Evolutionary conservation across 23 tunicate species (phyloP), one percentile per base, ranked within the genome.

Genomic region (Phallusia fumigata): DNA sequence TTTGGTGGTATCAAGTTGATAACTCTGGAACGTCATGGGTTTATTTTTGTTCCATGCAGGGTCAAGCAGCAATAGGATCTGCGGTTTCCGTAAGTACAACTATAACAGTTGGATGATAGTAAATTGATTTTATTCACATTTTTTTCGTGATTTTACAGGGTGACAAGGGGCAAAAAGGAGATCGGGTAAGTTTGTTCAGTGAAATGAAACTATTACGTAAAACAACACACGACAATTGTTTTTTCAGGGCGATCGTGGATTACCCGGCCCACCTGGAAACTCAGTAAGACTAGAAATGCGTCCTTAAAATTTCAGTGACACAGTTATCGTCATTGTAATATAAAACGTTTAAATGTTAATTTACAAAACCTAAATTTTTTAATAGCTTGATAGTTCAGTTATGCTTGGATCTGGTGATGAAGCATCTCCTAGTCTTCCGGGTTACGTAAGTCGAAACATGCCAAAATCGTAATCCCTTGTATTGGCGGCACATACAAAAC

Each of bases 211-310:
- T 5, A 3, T 40, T 40, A 40, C 10, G 10, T 40, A 10, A 40
- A 40, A 40, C 47, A 5, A 40, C 10, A 40, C 47, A 40, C 5
- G 47, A 40, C 10, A 40, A 40, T 8, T 13, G 15, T 51, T 58
- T 58, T 24, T 22, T 58, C 28, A 58, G 69, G 69, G 69, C 16
- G 69, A 33, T 3, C 78, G 45, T 2, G 78, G 78, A 30, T 35
- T 74, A 19, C 78, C 78, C 16, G 78, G 78, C 10, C 78, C 78
- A 74, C 78, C 78, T 10, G 78, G 78, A 74, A 3, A 24, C 13
- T 24, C 28, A 16, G 69, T 58, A 58, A 58, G 28, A 40, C 47
- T n/a, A n/a, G n/a, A n/a, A n/a, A n/a, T n/a, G n/a, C n/a, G n/a
- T n/a, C n/a, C n/a, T n/a, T n/a, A n/a, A n/a, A n/a, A n/a, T n/a